Evolutionary conservation across 1,140 invertebrate genomes (phyloP).

Genomic region (Ceratoteleas bidentatus): DNA sequence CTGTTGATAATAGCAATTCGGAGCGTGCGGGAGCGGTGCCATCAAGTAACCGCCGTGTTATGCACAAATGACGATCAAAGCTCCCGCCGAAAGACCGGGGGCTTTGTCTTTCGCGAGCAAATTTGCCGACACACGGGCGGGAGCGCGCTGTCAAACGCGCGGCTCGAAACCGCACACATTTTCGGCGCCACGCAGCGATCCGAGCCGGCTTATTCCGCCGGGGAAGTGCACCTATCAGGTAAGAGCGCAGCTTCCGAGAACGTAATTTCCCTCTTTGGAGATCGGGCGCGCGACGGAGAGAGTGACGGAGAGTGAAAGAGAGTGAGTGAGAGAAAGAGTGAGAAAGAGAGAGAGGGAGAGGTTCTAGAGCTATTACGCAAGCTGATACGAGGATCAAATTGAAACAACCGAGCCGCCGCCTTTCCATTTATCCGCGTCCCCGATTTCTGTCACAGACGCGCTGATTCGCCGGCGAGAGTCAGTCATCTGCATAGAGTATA

Average conservation of each 20-base stretch:
- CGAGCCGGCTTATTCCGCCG: constrained; percentile 34
- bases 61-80: constrained; percentile 66
- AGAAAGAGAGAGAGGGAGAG: constrained; percentile 16
- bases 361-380: constrained; percentile 24
- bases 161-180: constrained; percentile 40
- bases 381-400: constrained; percentile 39
- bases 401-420: constrained; percentile 1
- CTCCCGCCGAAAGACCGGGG: constrained; percentile 30
- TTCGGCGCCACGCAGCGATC: constrained; percentile 34
- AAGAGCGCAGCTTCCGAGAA: constrained; percentile 45
- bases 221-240: constrained; percentile 55
- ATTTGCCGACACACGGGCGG: constrained; percentile 54
- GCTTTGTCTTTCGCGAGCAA: constrained; percentile 61
- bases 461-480: too few species aligned
- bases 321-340: constrained; percentile 19
- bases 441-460: not conserved
- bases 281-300: constrained; percentile 17
- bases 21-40: constrained; percentile 41
- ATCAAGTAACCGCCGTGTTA: constrained; percentile 54
- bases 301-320: constrained; percentile 17
- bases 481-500: too few species aligned
- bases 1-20: constrained; percentile 60
- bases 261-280: constrained; percentile 53
- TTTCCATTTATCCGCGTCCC: constrained; percentile 1
- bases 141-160: constrained; percentile 39